Conservation (phyloP, 2,113 vertebrate genomes). For the Microtus pennsylvanicus region DNA sequence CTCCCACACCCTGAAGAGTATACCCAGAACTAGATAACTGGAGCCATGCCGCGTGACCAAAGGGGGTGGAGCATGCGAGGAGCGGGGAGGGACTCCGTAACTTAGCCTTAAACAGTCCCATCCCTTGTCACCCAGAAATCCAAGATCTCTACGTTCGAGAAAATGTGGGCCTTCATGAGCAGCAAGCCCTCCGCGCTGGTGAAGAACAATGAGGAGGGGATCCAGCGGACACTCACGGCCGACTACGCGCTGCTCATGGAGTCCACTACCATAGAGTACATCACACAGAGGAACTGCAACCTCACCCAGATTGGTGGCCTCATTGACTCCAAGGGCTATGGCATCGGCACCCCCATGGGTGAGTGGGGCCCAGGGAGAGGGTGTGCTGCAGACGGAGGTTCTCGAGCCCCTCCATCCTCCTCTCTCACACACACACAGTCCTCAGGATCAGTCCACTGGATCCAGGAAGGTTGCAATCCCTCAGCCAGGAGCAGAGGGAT, state of each 20-base stretch:
- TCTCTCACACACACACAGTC: accelerated
- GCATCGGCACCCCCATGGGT: constrained; percentile 99
- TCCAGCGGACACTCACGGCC: constrained; percentile 95
- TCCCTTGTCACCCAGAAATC: constrained; percentile 91
- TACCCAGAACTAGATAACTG: neutral
- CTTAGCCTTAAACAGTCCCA: neutral
- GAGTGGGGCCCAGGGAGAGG: constrained; percentile 45
- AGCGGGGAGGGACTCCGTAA: neutral
- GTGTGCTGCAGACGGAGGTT: accelerated
- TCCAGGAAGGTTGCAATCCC: neutral
- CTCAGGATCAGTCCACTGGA: neutral
- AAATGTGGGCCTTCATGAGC: constrained; percentile 99
- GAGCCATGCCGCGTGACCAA: no score
- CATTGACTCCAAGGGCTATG: constrained; percentile 98
- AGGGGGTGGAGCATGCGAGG: accelerated
- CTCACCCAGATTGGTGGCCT: constrained; percentile 97
- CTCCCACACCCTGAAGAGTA: neutral
- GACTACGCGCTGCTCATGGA: constrained; percentile 99
- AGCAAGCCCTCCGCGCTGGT: constrained; percentile 96
- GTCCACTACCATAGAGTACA: constrained; percentile 97
- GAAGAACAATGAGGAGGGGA: constrained; percentile 97
- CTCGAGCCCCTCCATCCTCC: neutral
- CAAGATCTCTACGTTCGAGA: constrained; percentile 98
- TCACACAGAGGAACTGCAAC: constrained; percentile 98
- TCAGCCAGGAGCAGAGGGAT: neutral